Conservation (phyloP, 2,797 vertebrate species). For the Poecile montanus region DNA sequence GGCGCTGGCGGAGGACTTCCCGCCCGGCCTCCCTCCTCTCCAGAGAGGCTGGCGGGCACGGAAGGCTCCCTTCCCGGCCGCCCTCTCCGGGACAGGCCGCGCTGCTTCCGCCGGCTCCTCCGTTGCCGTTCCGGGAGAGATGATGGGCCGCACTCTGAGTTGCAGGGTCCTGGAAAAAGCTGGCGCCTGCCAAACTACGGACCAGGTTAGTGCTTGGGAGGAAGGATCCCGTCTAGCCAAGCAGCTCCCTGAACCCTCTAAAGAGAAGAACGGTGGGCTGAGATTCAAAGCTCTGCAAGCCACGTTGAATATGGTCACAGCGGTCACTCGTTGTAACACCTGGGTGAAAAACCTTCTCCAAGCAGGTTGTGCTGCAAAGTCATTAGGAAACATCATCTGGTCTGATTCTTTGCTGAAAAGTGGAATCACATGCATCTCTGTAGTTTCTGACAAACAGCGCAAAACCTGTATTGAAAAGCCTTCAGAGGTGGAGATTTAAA, state of each 20-base stretch:
- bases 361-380: not conserved
- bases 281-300: not conserved
- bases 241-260: rapidly evolving
- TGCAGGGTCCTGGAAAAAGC: not conserved
- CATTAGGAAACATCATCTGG: rapidly evolving
- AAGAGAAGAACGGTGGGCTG: not conserved
- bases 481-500: not conserved
- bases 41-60: not conserved
- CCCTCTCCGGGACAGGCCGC: not conserved
- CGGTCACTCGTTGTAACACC: no score
- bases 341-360: rapidly evolving
- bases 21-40: no score
- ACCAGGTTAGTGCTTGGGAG: not conserved
- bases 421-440: no score
- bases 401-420: not conserved
- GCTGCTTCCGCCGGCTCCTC: not conserved
- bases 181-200: rapidly evolving
- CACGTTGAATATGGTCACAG: rapidly evolving
- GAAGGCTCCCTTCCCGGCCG: not conserved
- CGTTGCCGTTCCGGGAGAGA: not conserved
- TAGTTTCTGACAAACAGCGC: rapidly evolving
- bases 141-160: rapidly evolving
- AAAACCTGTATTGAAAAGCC: not conserved
- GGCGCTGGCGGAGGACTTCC: rapidly evolving
- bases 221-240: rapidly evolving